Percentiles rank a stretch among this genome's conserved stretches.
phyloP scores from a whole-genome alignment of 2,113 vertebrate species.

The Todiramphus saurophagus region DNA sequence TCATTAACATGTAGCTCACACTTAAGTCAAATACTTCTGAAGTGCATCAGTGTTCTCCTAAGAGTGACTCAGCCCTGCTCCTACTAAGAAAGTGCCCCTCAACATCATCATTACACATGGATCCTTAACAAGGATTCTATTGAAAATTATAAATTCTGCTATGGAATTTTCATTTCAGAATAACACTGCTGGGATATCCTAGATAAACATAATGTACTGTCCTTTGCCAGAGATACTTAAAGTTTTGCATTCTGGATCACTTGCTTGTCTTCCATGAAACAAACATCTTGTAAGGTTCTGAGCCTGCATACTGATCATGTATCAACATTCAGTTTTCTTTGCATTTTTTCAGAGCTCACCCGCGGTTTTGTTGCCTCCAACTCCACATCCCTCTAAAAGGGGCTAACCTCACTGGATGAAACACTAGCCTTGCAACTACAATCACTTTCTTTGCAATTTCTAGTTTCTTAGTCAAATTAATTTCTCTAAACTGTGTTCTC shows the following conservation, averaged over 20 bases:
- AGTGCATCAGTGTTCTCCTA: too few species aligned
- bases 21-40: too few species aligned
- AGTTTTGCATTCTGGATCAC: background rate
- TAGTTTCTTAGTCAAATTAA: background rate
- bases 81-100: too few species aligned
- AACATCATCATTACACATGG: too few species aligned
- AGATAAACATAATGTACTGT: background rate
- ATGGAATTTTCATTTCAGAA: constrained; percentile 15
- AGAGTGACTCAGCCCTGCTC: too few species aligned
- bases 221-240: background rate
- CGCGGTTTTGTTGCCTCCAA: background rate
- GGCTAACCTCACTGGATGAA: background rate
- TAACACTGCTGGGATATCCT: background rate
- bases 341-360: background rate
- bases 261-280: background rate
- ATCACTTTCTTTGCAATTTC: background rate
- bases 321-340: background rate
- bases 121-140: too few species aligned
- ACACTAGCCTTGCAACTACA: background rate
- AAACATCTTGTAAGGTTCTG: background rate
- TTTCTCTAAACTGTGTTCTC: background rate
- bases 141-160: constrained; percentile 72
- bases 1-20: too few species aligned
- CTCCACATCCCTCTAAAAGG: background rate
- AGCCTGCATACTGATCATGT: constrained; percentile 19